Evolutionary conservation across 2,797 vertebrate genomes (phyloP).

Genomic region (Acestrorhynchus altus): DNA sequence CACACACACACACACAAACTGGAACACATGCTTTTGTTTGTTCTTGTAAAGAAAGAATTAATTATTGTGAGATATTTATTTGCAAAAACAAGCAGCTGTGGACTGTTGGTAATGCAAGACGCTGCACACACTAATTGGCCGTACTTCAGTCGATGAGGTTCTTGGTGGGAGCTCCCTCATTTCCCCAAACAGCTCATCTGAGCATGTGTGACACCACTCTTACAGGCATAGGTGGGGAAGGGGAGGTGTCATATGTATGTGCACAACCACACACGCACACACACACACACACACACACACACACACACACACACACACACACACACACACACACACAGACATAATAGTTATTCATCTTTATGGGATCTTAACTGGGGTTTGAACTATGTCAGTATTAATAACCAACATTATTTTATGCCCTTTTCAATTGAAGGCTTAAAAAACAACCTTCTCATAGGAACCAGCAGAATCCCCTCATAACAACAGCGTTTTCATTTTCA

Average conservation of each 20-base stretch:
- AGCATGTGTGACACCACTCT: slow-evolving; percentile 57
- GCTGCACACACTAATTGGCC: slow-evolving; percentile 18
- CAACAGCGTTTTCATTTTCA: not conserved
- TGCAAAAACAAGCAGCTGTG: slow-evolving; percentile 11
- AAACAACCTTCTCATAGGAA: not conserved
- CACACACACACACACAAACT: slow-evolving; percentile 5
- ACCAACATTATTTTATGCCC: no score
- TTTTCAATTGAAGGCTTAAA: not conserved
- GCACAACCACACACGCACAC: slow-evolving; percentile 39
- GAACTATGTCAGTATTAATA: no score
- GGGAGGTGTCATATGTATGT: slow-evolving; percentile 39
- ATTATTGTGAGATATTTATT: slow-evolving; percentile 19
- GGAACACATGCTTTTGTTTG: not conserved
- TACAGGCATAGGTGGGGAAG: slow-evolving; percentile 30
- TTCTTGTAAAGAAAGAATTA: slow-evolving; percentile 24
- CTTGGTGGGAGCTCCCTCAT: slow-evolving; percentile 51
- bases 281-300: not conserved
- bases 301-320: no score
- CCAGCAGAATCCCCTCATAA: no score
- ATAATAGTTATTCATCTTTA: no score
- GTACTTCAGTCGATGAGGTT: not conserved
- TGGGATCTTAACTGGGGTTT: no score
- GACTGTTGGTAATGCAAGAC: not conserved
- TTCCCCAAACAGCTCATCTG: slow-evolving; percentile 51
- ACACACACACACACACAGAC: no score